These are phyloP conservation scores for Zoroaster sp. DNA, from an alignment of 53 echinoderm and acorn worm genomes.

Conservation along the genomic window DNA sequence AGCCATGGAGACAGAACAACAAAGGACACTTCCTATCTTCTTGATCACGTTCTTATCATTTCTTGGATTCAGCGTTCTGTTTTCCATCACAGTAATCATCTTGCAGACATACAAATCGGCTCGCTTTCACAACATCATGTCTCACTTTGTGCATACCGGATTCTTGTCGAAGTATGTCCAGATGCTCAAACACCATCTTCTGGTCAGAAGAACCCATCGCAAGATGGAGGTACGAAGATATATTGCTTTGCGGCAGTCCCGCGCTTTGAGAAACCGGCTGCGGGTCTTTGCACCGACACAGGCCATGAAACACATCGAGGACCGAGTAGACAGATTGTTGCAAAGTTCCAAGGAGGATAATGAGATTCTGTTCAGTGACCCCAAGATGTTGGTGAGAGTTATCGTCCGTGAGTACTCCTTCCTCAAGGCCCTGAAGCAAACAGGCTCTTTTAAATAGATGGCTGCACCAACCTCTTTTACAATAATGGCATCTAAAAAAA, in stretches of 20 bases:
- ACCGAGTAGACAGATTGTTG: constrained; percentile 25
- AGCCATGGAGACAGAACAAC: constrained; percentile 13
- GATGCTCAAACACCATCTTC: constrained; percentile 15
- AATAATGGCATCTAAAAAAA: no score
- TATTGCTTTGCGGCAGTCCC: constrained; percentile 19
- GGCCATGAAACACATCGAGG: constrained; percentile 15
- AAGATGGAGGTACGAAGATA: constrained; percentile 33
- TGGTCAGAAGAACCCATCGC: constrained; percentile 16
- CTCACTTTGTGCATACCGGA: constrained; percentile 18
- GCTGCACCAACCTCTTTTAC: no score
- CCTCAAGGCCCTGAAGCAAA: constrained; percentile 5
- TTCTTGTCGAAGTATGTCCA: constrained; percentile 4
- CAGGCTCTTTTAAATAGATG: background rate
- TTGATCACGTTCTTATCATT: constrained; percentile 10
- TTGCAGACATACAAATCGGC: constrained; percentile 47
- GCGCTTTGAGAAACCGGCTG: constrained; percentile 27
- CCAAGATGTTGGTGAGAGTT: background rate
- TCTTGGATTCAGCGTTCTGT: constrained; percentile 15
- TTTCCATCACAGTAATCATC: constrained; percentile 36
- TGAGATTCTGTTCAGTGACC: constrained; percentile 19
- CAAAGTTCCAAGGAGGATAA: constrained; percentile 4
- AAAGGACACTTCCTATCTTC: constrained; percentile 38
- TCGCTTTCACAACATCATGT: constrained; percentile 44
- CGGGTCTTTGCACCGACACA: background rate
- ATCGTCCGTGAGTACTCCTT: constrained; percentile 15